These are phyloP conservation scores for Pseudomyrmex sp. DNA, from an alignment of 1,140 invertebrate genomes.

Conservation along the genomic window DNA sequence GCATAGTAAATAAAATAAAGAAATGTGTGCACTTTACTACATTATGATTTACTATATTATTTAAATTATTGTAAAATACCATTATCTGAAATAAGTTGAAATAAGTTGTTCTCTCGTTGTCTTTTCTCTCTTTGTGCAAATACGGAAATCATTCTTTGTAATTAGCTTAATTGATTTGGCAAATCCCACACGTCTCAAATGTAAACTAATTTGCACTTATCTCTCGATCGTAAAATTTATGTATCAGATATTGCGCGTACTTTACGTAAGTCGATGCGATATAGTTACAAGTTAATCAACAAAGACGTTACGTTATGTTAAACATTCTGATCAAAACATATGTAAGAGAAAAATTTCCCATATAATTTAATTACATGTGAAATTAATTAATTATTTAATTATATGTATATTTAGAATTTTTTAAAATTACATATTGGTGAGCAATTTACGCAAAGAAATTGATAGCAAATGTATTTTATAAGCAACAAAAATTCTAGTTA, in stretches of 20 bases:
- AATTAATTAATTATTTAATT: not conserved
- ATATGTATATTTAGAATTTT: not conserved
- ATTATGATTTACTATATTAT: not conserved
- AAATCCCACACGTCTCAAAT: not conserved
- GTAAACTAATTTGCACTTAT: constrained; percentile 65
- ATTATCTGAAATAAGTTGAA: not conserved
- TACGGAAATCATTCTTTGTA: not conserved
- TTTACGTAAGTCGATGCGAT: not conserved
- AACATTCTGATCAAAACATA: not conserved
- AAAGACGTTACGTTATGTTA: not conserved
- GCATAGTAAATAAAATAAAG: too few species aligned
- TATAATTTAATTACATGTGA: too few species aligned
- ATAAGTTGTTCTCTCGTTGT: not conserved
- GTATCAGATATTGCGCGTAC: constrained; percentile 18
- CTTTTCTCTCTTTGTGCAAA: not conserved
- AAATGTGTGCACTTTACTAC: too few species aligned
- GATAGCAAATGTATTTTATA: not conserved
- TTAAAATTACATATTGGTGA: not conserved
- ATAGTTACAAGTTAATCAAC: not conserved
- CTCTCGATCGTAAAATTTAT: constrained; percentile 22
- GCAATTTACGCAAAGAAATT: not conserved
- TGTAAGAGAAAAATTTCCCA: too few species aligned
- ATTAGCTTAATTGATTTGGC: not conserved
- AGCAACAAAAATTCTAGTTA: not conserved
- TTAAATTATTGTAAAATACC: not conserved